Evolutionary conservation across 2,888 invertebrate species (phyloP).

Genomic region (Gari tellinella): DNA sequence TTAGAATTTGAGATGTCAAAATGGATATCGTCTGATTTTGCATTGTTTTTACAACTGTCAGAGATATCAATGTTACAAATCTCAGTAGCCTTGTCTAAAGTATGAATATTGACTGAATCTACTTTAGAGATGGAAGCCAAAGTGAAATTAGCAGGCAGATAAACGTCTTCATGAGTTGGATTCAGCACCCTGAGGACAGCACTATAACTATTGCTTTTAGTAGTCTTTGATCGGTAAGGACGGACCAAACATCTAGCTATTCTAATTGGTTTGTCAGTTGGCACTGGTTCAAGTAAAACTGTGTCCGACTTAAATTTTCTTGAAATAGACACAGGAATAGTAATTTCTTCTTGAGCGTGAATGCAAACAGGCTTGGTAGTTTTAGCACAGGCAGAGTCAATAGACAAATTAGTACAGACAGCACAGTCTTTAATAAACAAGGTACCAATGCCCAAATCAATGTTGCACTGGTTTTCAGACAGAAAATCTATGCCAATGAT

Average conservation of each 20-base stretch:
- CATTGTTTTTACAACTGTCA: not conserved
- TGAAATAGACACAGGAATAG: not conserved
- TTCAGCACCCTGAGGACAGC: not conserved
- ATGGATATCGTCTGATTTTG: not conserved
- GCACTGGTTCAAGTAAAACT: slow-evolving; percentile 16
- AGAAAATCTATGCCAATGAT: slow-evolving; percentile 16
- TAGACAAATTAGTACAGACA: not conserved
- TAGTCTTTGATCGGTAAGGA: not conserved
- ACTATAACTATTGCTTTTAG: not conserved
- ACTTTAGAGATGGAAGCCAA: slow-evolving; percentile 20
- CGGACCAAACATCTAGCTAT: slow-evolving; percentile 3
- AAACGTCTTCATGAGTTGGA: slow-evolving; percentile 2
- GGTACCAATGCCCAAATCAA: not conserved
- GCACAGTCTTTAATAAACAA: not conserved
- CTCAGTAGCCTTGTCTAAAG: not conserved
- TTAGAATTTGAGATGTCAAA: slow-evolving; percentile 30
- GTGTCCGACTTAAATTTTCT: not conserved
- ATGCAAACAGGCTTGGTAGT: slow-evolving; percentile 1
- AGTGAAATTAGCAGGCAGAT: slow-evolving; percentile 16
- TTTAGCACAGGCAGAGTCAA: not conserved
- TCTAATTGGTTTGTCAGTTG: slow-evolving; percentile 24
- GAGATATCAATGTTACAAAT: slow-evolving; percentile 1
- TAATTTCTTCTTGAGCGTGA: not conserved
- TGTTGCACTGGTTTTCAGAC: slow-evolving; percentile 3
- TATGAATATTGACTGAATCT: not conserved